Evolutionary conservation across 2,888 invertebrate species (phyloP).

Genomic region (Heliothis peltigera): DNA sequence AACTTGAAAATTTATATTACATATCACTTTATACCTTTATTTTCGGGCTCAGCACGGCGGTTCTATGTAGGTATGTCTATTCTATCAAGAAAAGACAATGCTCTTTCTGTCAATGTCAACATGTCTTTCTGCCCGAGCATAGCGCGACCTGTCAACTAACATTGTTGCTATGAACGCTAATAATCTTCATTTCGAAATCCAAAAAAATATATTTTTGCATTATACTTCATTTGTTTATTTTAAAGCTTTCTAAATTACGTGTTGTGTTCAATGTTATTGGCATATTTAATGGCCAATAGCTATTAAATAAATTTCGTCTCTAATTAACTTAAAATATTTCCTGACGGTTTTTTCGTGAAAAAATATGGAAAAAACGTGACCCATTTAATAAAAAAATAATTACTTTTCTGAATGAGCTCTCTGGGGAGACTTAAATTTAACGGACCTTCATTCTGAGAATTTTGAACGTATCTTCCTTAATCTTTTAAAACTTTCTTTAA

Average conservation of each 20-base stretch:
- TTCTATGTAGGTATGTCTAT: no score
- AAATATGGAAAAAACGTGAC: slow-evolving; percentile 9
- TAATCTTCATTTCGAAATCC: no score
- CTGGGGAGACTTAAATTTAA: slow-evolving; percentile 31
- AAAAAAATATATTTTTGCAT: no score
- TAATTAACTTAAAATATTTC: slow-evolving; percentile 1
- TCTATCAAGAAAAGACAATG: no score
- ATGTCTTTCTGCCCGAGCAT: no score
- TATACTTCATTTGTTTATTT: no score
- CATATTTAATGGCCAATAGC: background rate
- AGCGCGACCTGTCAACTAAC: no score
- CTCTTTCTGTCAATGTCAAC: no score
- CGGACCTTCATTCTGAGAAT: slow-evolving; percentile 26
- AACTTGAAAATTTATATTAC: background rate
- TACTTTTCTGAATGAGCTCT: slow-evolving; percentile 36
- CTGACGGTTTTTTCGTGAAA: background rate
- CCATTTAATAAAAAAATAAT: slow-evolving; percentile 21
- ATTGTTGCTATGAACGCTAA: no score
- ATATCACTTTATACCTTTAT: no score
- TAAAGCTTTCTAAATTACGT: no score
- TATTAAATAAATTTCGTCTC: background rate
- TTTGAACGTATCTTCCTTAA: slow-evolving; percentile 21
- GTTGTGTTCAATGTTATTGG: background rate
- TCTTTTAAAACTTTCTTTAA: slow-evolving; percentile 21
- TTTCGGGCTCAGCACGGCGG: no score